These are phyloP conservation scores for Barnardius zonarius DNA, from an alignment of 2,113 vertebrate species.

Conservation along the genomic window DNA sequence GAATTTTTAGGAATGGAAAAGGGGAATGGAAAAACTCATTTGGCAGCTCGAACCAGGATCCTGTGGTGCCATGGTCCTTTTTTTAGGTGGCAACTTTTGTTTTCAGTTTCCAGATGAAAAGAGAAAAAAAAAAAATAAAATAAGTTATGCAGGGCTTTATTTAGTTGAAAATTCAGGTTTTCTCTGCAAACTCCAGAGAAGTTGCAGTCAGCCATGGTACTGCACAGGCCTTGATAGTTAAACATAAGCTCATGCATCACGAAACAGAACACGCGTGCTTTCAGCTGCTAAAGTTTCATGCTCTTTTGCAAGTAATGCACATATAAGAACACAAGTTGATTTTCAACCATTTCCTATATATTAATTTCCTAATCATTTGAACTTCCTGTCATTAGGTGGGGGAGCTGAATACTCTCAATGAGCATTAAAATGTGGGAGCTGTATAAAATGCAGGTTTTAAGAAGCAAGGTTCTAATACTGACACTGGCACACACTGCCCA, in stretches of 20 bases:
- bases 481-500: neutral
- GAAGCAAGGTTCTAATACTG: neutral
- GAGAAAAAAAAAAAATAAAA: neutral
- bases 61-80: neutral
- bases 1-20: neutral
- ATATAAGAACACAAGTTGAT: neutral
- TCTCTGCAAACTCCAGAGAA: neutral
- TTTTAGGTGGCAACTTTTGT: neutral
- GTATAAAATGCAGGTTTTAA: neutral
- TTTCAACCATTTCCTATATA: neutral
- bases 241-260: neutral
- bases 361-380: neutral
- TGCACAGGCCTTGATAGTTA: neutral
- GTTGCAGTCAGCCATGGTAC: neutral
- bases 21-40: neutral
- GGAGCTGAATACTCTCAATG: neutral
- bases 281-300: neutral
- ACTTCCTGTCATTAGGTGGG: accelerated
- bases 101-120: neutral
- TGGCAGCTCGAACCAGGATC: neutral
- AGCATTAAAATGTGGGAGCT: neutral
- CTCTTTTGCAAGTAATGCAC: neutral
- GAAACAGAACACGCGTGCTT: accelerated
- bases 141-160: neutral
- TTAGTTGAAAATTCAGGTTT: neutral